These are phyloP conservation scores for Tenebrosternarchus preto DNA, from an alignment of 2,113 vertebrate genomes.

Conservation along the genomic window DNA sequence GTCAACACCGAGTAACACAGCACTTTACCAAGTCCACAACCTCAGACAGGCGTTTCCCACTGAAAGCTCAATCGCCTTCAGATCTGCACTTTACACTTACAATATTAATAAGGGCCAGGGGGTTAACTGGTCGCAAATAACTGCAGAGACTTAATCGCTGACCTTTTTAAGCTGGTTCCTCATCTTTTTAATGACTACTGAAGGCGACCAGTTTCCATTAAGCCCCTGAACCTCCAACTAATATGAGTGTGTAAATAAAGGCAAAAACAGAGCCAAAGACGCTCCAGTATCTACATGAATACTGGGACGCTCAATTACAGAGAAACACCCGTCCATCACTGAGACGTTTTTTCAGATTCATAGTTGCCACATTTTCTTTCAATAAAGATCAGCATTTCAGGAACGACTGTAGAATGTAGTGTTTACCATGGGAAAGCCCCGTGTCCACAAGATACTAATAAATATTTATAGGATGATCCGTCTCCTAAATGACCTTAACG, in stretches of 20 bases:
- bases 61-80: conserved; percentile 21
- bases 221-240: background rate
- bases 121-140: conserved; percentile 31
- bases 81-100: conserved; percentile 41
- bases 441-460: background rate
- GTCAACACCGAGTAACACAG: conserved; percentile 51
- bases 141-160: conserved; percentile 19
- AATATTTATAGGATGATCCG: background rate
- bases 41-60: background rate
- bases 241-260: conserved; percentile 17
- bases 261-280: background rate
- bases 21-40: conserved; percentile 54
- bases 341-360: conserved; percentile 15
- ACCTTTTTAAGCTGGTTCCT: conserved; percentile 29
- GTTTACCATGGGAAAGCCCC: no score
- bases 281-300: conserved; percentile 1
- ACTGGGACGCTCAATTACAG: background rate
- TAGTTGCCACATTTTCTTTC: background rate
- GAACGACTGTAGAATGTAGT: background rate
- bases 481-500: background rate
- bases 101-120: conserved; percentile 40
- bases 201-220: conserved; percentile 10
- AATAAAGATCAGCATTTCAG: background rate
- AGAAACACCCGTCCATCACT: background rate
- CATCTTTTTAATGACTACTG: conserved; percentile 43